Evolutionary conservation across 2,797 vertebrate species (phyloP).

Genomic region (Sebastes ruberrimus): DNA sequence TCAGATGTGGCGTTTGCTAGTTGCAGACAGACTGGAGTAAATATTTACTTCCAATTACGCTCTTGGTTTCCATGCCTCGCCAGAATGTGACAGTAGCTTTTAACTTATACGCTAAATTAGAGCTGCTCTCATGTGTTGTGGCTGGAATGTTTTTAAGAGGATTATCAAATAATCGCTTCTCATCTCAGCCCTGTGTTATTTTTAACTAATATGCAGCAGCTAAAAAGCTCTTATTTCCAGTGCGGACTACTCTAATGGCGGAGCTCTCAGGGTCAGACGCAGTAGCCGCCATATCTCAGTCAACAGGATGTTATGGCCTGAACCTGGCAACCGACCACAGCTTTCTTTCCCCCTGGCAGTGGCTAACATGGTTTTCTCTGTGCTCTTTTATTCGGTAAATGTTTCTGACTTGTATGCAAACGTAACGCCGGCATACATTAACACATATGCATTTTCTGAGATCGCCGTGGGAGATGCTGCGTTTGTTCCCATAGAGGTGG

Average conservation of each 20-base stretch:
- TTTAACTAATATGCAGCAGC: constrained; percentile 59
- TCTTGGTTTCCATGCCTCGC: constrained; percentile 18
- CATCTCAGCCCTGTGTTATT: constrained; percentile 51
- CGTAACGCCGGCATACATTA: background rate
- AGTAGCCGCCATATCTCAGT: constrained; percentile 14
- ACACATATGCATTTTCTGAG: constrained; percentile 3
- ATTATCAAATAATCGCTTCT: constrained; percentile 61
- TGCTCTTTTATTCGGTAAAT: constrained; percentile 14
- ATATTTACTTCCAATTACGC: constrained; percentile 63
- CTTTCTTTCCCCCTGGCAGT: background rate
- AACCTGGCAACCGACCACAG: constrained; percentile 26
- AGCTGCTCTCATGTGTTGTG: constrained; percentile 44
- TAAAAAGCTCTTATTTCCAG: constrained; percentile 45
- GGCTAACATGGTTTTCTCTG: background rate
- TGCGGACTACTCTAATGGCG: constrained; percentile 26
- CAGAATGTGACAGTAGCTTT: constrained; percentile 24
- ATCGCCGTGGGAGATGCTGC: constrained; percentile 38
- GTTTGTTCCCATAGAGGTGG: constrained; percentile 55
- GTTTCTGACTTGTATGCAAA: constrained; percentile 3
- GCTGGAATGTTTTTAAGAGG: constrained; percentile 70
- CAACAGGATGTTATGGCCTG: constrained; percentile 51
- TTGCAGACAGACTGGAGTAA: constrained; percentile 53
- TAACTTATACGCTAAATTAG: background rate
- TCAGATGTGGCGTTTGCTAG: constrained; percentile 35
- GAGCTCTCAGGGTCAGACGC: constrained; percentile 42